Evolutionary conservation across 2,113 vertebrate species (phyloP), one percentile per base, ranked within the genome.

Genomic region (Solea senegalensis): DNA sequence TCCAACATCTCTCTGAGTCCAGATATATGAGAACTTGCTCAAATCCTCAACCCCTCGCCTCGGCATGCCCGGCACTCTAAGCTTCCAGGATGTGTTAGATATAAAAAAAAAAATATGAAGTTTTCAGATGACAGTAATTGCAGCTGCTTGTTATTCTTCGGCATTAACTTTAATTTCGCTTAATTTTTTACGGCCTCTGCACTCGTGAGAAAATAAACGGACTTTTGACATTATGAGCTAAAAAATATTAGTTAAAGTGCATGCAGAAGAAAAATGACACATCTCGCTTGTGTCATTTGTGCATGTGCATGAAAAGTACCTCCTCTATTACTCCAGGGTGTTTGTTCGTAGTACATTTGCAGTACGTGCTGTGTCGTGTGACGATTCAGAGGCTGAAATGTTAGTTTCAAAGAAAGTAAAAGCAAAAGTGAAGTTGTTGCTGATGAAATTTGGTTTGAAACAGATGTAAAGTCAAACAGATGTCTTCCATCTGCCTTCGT

Each of bases 21-120:
- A 61, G 72, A 81, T 66, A 78, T 69, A 76, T 69, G 16, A 81
- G 65, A 72, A 62, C 49, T 56, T 67, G 55, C 51, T 72, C 76
- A 69, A 74, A 75, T 77, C 5, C 69, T 16, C 66, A 73, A 54
- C 62, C 56, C 21, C 60, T 76, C 8, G 43, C 55, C 56, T 82
- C 61, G 8, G 43, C 63, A 56, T 81, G 81, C 75, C 78, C 79
- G 71, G 71, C 52, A 28, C 43, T 9, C 4, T 15, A 76, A 52
- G 73, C 59, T 80, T 82, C 73, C 13, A 16, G 13, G 26, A 72
- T 51, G 64, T 69, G 45, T 55, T 46, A 84, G 65, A 72, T 16
- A 43, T 66, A 53, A 52, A 70, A 76, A 81, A 63, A 53, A 52
- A 70, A 76, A 81, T 61, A 28, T 43, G 44, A 82, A 43, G 57